These are phyloP conservation scores for Rhingia campestris DNA, from an alignment of 2,888 invertebrate species.

Conservation along the genomic window DNA sequence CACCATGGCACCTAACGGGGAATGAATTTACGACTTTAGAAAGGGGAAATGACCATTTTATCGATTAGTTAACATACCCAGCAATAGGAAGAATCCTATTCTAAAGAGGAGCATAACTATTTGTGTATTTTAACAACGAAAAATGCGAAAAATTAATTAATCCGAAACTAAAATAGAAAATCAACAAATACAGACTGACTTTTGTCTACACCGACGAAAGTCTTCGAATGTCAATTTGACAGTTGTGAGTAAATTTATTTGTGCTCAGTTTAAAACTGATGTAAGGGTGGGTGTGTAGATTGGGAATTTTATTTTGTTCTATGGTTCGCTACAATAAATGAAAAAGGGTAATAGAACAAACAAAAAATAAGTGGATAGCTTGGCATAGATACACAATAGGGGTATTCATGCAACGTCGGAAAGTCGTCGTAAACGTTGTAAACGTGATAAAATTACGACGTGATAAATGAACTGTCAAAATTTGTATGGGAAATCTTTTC, in stretches of 20 bases:
- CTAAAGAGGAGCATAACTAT: conserved; percentile 46
- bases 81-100: conserved; percentile 40
- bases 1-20: conserved; percentile 37
- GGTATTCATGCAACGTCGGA: too few species aligned
- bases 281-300: conserved; percentile 19
- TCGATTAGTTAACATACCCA: conserved; percentile 17
- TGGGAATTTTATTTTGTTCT: not conserved
- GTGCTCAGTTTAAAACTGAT: conserved; percentile 28
- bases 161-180: conserved; percentile 7
- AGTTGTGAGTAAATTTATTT: conserved; percentile 12
- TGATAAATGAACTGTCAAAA: too few species aligned
- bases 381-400: too few species aligned
- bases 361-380: too few species aligned
- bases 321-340: too few species aligned
- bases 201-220: conserved; percentile 1
- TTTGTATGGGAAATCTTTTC: too few species aligned
- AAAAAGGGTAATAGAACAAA: too few species aligned
- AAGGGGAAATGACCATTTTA: too few species aligned
- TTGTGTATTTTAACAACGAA: not conserved
- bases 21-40: not conserved
- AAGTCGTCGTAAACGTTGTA: too few species aligned
- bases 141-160: conserved; percentile 2
- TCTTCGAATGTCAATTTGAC: not conserved
- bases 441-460: too few species aligned
- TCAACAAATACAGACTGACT: conserved; percentile 35